A percentile compares a stretch with the other conserved stretches of the same genome.
phyloP scores from a whole-genome alignment of 1,140 invertebrate species.

The Probaryconus sp. region DNA sequence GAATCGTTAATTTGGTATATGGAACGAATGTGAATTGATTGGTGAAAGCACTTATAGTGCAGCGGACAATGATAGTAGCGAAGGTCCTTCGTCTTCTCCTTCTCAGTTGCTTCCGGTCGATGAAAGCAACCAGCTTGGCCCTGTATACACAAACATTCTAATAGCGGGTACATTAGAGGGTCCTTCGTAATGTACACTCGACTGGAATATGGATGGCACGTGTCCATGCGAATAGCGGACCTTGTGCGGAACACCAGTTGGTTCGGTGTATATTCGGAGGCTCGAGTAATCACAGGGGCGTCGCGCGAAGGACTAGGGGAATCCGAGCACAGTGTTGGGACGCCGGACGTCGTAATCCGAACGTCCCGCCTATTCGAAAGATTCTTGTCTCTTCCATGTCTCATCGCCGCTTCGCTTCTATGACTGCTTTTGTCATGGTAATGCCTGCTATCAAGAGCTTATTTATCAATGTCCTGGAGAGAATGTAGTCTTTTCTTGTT shows the following conservation, averaged over 20 bases:
- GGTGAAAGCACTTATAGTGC: conserved; percentile 60
- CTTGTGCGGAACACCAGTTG: conserved; percentile 53
- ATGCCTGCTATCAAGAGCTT: conserved; percentile 61
- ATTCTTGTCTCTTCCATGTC: conserved; percentile 41
- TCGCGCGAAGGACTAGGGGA: conserved; percentile 44
- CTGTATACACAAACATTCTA: conserved; percentile 68
- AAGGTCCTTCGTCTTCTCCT: conserved; percentile 48
- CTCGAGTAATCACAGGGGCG: conserved; percentile 72
- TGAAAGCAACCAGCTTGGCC: conserved; percentile 66
- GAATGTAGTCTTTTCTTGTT: conserved; percentile 10
- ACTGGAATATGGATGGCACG: conserved; percentile 65
- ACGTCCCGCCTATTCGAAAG: conserved; percentile 67
- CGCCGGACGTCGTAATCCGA: conserved; percentile 73
- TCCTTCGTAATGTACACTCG: conserved; percentile 63
- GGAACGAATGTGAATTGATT: conserved; percentile 68
- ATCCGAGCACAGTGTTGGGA: conserved; percentile 64
- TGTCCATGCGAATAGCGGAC: conserved; percentile 48
- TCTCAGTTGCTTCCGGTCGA: conserved; percentile 62
- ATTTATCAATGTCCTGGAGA: conserved; percentile 44
- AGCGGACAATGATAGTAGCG: conserved; percentile 51
- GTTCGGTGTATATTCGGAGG: conserved; percentile 58
- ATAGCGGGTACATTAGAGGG: conserved; percentile 67
- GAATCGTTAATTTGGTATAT: conserved; percentile 72
- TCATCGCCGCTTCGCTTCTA: conserved; percentile 52
- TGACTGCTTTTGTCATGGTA: conserved; percentile 70